Conservation (phyloP, 2,888 invertebrate genomes). For the Caenorhabditis sp. region DNA sequence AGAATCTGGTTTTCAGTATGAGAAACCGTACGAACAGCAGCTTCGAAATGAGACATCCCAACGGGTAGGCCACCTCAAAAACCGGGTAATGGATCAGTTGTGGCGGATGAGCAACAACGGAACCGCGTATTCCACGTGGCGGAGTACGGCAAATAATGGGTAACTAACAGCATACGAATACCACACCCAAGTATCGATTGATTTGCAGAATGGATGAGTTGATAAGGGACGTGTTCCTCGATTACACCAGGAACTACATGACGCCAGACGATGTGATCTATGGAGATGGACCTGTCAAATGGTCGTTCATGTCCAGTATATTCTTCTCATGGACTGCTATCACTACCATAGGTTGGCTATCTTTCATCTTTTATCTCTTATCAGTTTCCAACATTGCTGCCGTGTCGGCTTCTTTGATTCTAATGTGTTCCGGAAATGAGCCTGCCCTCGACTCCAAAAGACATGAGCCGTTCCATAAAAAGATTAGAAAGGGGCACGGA, state of each 20-base stretch:
- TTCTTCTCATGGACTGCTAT: conserved; percentile 83
- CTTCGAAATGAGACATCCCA: conserved; percentile 79
- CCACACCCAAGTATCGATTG: too few relatives aligned
- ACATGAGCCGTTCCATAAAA: conserved; percentile 32
- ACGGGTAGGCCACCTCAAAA: conserved; percentile 75
- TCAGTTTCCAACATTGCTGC: neutral
- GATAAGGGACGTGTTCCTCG: conserved; percentile 80
- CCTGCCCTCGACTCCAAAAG: neutral
- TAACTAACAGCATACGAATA: too few relatives aligned
- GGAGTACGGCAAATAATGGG: conserved; percentile 76
- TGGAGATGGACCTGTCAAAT: conserved; percentile 80
- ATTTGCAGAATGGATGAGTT: conserved; percentile 76
- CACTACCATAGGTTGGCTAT: conserved; percentile 81
- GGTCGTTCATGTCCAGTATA: conserved; percentile 82
- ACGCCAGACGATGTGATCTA: conserved; percentile 81
- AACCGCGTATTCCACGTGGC: conserved; percentile 73
- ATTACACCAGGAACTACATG: conserved; percentile 82
- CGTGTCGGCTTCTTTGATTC: too few relatives aligned
- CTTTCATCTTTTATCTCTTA: too few relatives aligned
- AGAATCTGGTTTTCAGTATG: conserved; percentile 74
- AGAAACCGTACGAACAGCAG: conserved; percentile 80
- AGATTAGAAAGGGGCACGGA: conserved; percentile 16
- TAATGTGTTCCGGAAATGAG: conserved; percentile 2
- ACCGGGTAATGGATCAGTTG: conserved; percentile 74
- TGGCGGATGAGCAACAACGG: conserved; percentile 75